Evolutionary conservation across 1,140 invertebrate genomes (phyloP).

Genomic region (Camponotus vicinus): DNA sequence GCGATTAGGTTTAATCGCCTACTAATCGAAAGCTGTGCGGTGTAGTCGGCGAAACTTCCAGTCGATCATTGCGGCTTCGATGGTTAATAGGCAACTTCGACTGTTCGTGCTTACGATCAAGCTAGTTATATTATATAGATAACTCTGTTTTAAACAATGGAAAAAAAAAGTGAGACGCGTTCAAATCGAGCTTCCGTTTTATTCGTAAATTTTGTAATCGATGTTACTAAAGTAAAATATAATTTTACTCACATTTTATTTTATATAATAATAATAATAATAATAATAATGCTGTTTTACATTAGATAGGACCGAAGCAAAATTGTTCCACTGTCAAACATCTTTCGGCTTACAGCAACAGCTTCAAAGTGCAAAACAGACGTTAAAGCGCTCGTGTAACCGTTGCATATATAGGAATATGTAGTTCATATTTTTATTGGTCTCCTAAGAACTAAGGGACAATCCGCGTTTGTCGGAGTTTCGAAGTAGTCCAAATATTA

Average conservation of each 20-base stretch:
- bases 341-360: background rate
- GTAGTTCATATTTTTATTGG: conserved; percentile 44
- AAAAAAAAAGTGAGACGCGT: background rate
- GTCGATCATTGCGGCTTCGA: conserved; percentile 33
- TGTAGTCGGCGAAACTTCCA: conserved; percentile 16
- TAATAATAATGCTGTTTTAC: background rate
- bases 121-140: conserved; percentile 29
- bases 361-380: background rate
- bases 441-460: conserved; percentile 19
- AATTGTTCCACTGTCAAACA: background rate
- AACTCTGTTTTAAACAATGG: background rate
- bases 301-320: no score
- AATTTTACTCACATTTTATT: background rate
- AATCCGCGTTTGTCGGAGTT: conserved; percentile 13
- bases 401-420: background rate
- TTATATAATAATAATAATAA: no score
- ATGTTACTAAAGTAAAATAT: background rate
- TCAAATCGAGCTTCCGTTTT: background rate
- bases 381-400: background rate
- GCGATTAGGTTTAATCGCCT: conserved; percentile 50
- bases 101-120: conserved; percentile 5
- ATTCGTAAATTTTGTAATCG: conserved; percentile 13
- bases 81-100: conserved; percentile 38
- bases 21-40: conserved; percentile 17
- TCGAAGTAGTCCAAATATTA: conserved; percentile 68